A percentile compares a stretch with the other conserved stretches of the same genome.
Conservation (phyloP, 1,140 invertebrate genomes). For the Vollenhovia emeryi region DNA sequence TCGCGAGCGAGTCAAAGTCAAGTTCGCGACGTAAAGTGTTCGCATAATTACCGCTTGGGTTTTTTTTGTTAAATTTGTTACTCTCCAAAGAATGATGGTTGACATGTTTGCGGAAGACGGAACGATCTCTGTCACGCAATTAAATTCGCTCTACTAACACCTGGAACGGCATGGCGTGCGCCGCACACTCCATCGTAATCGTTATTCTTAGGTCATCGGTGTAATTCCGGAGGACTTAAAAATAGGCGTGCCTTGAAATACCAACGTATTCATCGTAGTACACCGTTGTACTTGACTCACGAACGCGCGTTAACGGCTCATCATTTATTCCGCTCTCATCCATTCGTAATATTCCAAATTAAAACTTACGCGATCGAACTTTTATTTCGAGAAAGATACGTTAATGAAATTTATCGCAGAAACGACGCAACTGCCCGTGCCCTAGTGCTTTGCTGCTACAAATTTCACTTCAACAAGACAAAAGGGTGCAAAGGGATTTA, state of each 20-base stretch:
- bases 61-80: background rate
- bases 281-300: background rate
- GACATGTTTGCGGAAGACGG: background rate
- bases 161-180: conserved; percentile 32
- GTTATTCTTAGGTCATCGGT: conserved; percentile 56
- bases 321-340: background rate
- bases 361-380: background rate
- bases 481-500: background rate
- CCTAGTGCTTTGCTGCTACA: background rate
- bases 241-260: conserved; percentile 57
- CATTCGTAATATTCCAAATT: background rate
- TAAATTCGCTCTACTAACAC: conserved; percentile 29
- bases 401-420: background rate
- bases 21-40: background rate
- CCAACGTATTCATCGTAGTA: conserved; percentile 38
- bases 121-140: conserved; percentile 19
- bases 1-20: background rate
- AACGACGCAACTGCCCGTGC: background rate
- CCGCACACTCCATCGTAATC: conserved; percentile 32
- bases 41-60: background rate
- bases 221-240: conserved; percentile 57
- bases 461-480: background rate
- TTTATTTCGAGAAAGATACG: background rate
- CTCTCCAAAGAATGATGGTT: background rate
- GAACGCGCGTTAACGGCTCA: background rate